Evolutionary conservation across 2,888 invertebrate genomes (phyloP), one percentile per base, ranked within the genome.

Genomic region (Toxonevra muliebris): DNA sequence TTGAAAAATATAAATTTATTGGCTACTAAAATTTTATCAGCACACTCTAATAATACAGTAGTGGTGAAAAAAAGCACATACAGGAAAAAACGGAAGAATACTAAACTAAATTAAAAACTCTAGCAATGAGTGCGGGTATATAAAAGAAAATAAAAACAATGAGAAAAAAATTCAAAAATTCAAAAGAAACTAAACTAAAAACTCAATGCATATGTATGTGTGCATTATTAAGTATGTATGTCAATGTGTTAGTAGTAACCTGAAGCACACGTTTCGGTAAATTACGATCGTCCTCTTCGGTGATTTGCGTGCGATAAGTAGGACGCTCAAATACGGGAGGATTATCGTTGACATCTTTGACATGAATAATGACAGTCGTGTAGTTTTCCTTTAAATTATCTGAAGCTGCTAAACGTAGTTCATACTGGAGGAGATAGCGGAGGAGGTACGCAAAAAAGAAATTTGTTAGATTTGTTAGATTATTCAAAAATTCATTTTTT

Each of bases 301-400:
- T 96, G 86, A 97, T 96, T 87, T 96, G 96, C 62, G 96, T 95
- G 82, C 95, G 91, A 88, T 96, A 97, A 67, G 95, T 95, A 63
- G 96, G 96, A 75, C 96, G 88, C 86, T 96, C 95, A 87, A 98
- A 98, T 77, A 95, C 95, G 2, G 98, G 98, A 55, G 97, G 95
- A 88, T 98, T 98, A 89, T 98, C 98, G 87, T 98, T 98, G 76
- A 97, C 96, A 86, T 98, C 97, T 87, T 96, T 97, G 79, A 97
- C 95, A 87, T 96, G 95, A 82, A 97, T 97, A 82, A 97, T 96
- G 75, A 97, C 97, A 52, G 95, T 96, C 54, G 97, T 97, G 88
- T 94, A 95, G 89, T 97, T 97, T 87, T 97, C 97, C 88, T 96
- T 96, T 84, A 96, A 89, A 89, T 97, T 97, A 88, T 96, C 95